These are phyloP conservation scores for Cephalotes varians DNA, from an alignment of 2,888 invertebrate genomes.

Conservation along the genomic window DNA sequence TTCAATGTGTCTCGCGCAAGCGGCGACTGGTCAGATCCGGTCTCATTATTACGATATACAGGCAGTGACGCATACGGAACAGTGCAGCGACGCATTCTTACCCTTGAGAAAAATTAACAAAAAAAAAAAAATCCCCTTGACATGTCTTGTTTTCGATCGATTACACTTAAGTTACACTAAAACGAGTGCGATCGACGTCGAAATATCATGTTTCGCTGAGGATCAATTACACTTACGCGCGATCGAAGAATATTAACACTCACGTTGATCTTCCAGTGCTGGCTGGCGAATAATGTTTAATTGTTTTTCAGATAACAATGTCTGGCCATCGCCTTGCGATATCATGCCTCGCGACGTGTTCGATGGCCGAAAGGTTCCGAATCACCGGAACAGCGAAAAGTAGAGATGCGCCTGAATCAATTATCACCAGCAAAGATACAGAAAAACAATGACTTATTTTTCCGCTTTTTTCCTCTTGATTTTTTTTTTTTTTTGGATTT, in stretches of 20 bases:
- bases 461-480: not conserved
- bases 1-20: constrained; percentile 71
- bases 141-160: not conserved
- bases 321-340: constrained; percentile 78
- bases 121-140: constrained; percentile 28
- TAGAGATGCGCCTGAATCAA: not conserved
- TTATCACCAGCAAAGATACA: not conserved
- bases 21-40: constrained; percentile 71
- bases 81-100: constrained; percentile 63
- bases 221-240: not conserved
- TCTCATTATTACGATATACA: constrained; percentile 59
- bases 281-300: constrained; percentile 16
- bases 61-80: constrained; percentile 66
- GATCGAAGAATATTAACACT: constrained; percentile 14
- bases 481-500: not conserved
- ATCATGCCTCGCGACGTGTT: constrained; percentile 70
- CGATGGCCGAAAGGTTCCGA: constrained; percentile 42
- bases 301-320: constrained; percentile 70
- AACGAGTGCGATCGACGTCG: constrained; percentile 9
- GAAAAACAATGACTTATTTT: not conserved
- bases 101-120: constrained; percentile 18
- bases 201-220: constrained; percentile 2
- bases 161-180: not conserved
- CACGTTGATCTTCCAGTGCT: not conserved
- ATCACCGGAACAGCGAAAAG: constrained; percentile 5